Evolutionary conservation across 2,888 invertebrate species (phyloP), one percentile per base, ranked within the genome.

Genomic region (Ichneumoninae sp.): DNA sequence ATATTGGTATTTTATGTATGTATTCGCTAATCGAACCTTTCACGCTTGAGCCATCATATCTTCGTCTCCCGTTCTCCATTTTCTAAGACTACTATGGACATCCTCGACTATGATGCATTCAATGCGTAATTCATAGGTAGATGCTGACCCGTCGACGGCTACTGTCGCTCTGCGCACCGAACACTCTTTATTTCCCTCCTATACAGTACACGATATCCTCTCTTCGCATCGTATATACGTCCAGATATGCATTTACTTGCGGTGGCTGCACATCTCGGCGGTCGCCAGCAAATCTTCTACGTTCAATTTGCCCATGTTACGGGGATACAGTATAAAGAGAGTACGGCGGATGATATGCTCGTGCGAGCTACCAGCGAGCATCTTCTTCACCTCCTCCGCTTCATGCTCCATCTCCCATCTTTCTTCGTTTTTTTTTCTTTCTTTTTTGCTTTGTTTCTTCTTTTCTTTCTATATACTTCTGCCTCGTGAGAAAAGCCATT

Each of bases 281-380:
- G 90, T 91, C 91, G 91, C 89, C 65, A 89, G 89, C 90, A 88
- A 91, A 91, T 91, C 90, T 89, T 80, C 80, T 65, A 68, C 88
- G 91, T 91, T 92, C 92, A 92, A 92, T 92, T 91, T 92, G 89
- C 90, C 89, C 89, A 89, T 91, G 91, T 91, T 92, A 91, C 91
- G 89, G 91, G 90, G 89, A 89, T 47, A 47, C 44, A 16, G 72
- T 52, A 72, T 75, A 68, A 69, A 80, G 68, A 57, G 33, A 84
- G 44, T 62, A 62, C n/a, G 30, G 16, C 22, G 50, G 75, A 50
- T 50, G 50, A 47, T 50, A 75, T 72, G 40, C 75, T 50, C 50
- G 62, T 47, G 44, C 19, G 65, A 36, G 65, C 75, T 65, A 75
- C 75, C 75, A 65, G 50, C 50, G 19, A 71, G 19, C 26, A 36